A percentile compares a stretch with the other conserved stretches of the same genome.
Evolutionary conservation across 2,888 invertebrate genomes (phyloP).

Genomic region (Ormyrus nitidulus): DNA sequence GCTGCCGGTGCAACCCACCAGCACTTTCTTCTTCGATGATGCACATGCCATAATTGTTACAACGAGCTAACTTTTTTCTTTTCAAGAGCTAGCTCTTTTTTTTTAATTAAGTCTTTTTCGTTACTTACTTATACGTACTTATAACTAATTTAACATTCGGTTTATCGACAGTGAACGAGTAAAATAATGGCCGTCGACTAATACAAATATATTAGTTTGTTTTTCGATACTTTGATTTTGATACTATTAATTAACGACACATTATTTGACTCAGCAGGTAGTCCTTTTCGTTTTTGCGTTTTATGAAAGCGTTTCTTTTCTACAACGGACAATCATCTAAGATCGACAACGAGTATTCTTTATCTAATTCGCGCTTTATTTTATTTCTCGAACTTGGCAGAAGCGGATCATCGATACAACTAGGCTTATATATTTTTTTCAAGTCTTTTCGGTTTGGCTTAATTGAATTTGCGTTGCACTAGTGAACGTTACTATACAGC

Average conservation of each 20-base stretch:
- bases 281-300: not conserved
- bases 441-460: constrained; percentile 46
- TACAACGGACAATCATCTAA: constrained; percentile 36
- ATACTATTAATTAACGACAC: constrained; percentile 34
- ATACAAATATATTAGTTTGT: constrained; percentile 12
- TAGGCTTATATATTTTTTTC: constrained; percentile 25
- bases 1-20: constrained; percentile 95
- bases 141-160: constrained; percentile 47
- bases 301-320: constrained; percentile 30
- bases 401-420: constrained; percentile 50
- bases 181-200: constrained; percentile 28
- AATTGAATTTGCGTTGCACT: constrained; percentile 41
- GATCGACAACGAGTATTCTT: constrained; percentile 28
- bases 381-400: constrained; percentile 47
- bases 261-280: constrained; percentile 30
- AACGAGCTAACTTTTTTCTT: not conserved
- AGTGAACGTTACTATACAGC: constrained; percentile 36
- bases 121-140: constrained; percentile 18
- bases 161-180: constrained; percentile 39
- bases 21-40: constrained; percentile 77
- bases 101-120: not conserved
- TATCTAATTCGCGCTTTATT: constrained; percentile 37
- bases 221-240: not conserved
- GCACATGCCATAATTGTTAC: constrained; percentile 25
- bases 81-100: not conserved